Percentiles rank a stretch among this genome's conserved stretches.
These are phyloP conservation scores for Ridgeia piscesae DNA, from an alignment of 1,140 invertebrate genomes.

Conservation along the genomic window DNA sequence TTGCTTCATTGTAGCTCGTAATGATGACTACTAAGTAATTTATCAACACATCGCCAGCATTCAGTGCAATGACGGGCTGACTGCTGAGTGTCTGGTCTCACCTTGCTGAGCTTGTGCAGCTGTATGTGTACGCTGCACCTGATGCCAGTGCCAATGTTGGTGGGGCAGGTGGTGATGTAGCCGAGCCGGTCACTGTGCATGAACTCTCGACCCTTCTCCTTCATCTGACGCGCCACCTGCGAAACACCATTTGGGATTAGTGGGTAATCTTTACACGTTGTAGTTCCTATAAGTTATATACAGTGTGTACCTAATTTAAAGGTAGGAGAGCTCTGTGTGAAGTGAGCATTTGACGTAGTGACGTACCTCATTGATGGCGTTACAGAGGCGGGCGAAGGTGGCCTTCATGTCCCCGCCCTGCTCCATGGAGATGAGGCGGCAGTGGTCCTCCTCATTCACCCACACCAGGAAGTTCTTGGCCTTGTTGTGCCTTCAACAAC, in stretches of 20 bases:
- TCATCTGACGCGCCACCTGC: slow-evolving; percentile 24
- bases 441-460: slow-evolving; percentile 98
- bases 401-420: slow-evolving; percentile 38
- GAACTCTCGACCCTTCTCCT: slow-evolving; percentile 25
- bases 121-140: slow-evolving; percentile 84
- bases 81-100: neutral
- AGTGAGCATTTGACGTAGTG: neutral
- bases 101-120: slow-evolving; percentile 19
- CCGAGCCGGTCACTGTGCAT: slow-evolving; percentile 75
- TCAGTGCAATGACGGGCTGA: neutral
- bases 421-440: slow-evolving; percentile 97
- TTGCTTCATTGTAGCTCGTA: no score
- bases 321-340: neutral
- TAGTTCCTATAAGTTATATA: no score
- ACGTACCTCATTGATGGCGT: slow-evolving; percentile 26
- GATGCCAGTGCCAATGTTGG: slow-evolving; percentile 93
- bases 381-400: slow-evolving; percentile 27
- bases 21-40: neutral
- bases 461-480: slow-evolving; percentile 96
- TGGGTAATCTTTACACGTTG: no score
- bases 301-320: neutral
- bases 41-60: neutral
- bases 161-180: slow-evolving; percentile 95
- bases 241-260: neutral
- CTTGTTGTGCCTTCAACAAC: slow-evolving; percentile 75